Evolutionary conservation across 1,140 invertebrate species (phyloP).

Genomic region (Cydia pomonella): DNA sequence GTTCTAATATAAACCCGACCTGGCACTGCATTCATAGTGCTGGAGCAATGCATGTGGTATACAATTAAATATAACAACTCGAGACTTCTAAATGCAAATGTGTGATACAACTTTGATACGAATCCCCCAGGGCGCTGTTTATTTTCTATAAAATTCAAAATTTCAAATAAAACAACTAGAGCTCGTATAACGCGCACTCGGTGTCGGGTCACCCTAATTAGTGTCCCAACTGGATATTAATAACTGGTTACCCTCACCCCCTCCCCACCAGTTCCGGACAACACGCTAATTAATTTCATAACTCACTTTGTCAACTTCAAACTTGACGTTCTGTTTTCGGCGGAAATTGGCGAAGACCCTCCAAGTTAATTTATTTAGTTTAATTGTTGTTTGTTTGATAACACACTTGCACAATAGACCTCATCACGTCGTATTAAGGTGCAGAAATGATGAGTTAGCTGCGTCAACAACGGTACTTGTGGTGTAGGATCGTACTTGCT

Average conservation of each 20-base stretch:
- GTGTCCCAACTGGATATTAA: slow-evolving; percentile 20
- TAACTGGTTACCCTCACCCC: slow-evolving; percentile 8
- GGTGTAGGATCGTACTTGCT: too few species aligned
- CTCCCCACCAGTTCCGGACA: neutral
- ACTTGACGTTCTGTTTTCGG: slow-evolving; percentile 4
- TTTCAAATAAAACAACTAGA: neutral
- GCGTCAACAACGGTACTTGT: too few species aligned
- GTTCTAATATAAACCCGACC: too few species aligned
- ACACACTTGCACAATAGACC: neutral
- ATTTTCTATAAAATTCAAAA: neutral
- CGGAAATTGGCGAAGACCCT: slow-evolving; percentile 17
- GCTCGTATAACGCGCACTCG: neutral
- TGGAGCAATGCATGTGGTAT: too few species aligned
- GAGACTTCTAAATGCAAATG: too few species aligned
- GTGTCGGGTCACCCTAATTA: slow-evolving; percentile 10
- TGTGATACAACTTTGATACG: too few species aligned
- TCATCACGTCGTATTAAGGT: too few species aligned
- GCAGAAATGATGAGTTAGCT: too few species aligned
- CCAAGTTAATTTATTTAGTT: slow-evolving; percentile 21
- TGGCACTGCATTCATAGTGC: too few species aligned
- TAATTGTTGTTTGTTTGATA: slow-evolving; percentile 1
- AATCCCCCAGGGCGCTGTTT: too few species aligned
- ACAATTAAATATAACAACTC: too few species aligned
- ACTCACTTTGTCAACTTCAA: slow-evolving; percentile 33
- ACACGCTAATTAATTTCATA: slow-evolving; percentile 33